Base-by-base conservation (phyloP, 2,888 invertebrate genomes). In the Drosophila longiperda region DNA sequence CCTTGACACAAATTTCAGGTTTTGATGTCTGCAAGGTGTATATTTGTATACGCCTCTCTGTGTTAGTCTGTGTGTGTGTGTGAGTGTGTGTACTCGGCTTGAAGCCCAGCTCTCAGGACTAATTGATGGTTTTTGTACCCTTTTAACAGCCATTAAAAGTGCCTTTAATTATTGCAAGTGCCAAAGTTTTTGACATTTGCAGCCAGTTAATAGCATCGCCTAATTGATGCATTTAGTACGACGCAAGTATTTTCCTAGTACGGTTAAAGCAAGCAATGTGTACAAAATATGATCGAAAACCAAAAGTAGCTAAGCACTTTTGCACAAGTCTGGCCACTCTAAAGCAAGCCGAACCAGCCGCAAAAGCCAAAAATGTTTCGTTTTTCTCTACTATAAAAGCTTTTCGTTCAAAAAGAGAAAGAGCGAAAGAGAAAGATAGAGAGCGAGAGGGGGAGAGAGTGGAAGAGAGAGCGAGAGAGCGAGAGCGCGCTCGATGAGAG, bases 381-480 rank as follows among this genome's bases (percentile, higher is more conserved):
- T 76, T 86, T 86, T 87, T 90, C 90, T 90, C 87, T 88, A 90
- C 88, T 83, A 85, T 73, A 81, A 86, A 90, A 90, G 88, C 90
- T 88, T 79, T 82, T 67, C 49, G 48, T 36, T 45, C 17, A 59
- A 58, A 38, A 71, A 8, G 20, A 20, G 70, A 78, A 60, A 42
- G 52, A 45, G 60, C 7, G 42, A 42, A n/a, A 40, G n/a, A 34
- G 48, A 49, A 29, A 15, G 17, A 49, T 17, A 49, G 49, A 29
- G 36, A 12, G n/a, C 17, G 6, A 11, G 7, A 5, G 9, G 17
- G 26, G 8, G 26, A 26, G 7, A 20, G 72, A 73, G 58, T 38
- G 50, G 54, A 54, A 3, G 15, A 20, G n/a, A 29, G n/a, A 45
- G 33, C 17, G 53, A 5, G 15, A 8, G 26, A 26, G 12, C 12